phyloP scores from a whole-genome alignment of 2,113 vertebrate genomes.

The Nanorana parkeri region DNA sequence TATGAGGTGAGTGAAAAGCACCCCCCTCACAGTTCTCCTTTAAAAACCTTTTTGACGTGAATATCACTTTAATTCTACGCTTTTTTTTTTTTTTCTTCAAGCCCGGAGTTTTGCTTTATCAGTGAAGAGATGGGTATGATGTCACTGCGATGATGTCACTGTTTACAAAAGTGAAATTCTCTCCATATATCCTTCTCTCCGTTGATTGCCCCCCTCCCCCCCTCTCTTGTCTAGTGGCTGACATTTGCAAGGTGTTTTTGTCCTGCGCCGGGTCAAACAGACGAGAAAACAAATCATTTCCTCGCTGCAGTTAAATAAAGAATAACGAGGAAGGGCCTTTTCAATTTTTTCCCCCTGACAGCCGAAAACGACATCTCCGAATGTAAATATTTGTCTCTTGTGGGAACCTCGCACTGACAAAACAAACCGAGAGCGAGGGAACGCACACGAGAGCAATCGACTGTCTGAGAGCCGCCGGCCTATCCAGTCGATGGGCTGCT shows the following conservation, averaged over 20 bases:
- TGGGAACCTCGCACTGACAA: slow-evolving; percentile 38
- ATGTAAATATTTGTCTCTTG: slow-evolving; percentile 55
- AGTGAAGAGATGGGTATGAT: background rate
- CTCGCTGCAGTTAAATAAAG: background rate
- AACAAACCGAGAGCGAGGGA: slow-evolving; percentile 40
- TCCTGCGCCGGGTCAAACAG: slow-evolving; percentile 19
- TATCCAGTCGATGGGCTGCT: background rate
- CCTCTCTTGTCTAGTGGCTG: slow-evolving; percentile 32
- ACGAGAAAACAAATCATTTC: slow-evolving; percentile 42
- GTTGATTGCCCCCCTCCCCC: background rate
- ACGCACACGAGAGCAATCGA: slow-evolving; percentile 16
- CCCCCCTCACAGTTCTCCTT: no score
- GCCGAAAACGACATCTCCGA: slow-evolving; percentile 45
- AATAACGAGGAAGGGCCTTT: background rate
- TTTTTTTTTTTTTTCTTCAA: no score
- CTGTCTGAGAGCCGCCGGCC: background rate
- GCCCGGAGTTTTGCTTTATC: no score
- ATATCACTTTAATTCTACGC: no score
- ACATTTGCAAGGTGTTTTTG: slow-evolving; percentile 32
- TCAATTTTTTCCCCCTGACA: background rate
- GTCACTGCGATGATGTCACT: slow-evolving; percentile 33
- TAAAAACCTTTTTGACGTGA: no score
- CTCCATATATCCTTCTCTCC: background rate
- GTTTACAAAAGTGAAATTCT: background rate
- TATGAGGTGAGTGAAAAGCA: no score